A percentile compares a stretch with the other conserved stretches of the same genome.
Evolutionary conservation across 2,888 invertebrate genomes (phyloP).

Genomic region (Eilema sororculum): DNA sequence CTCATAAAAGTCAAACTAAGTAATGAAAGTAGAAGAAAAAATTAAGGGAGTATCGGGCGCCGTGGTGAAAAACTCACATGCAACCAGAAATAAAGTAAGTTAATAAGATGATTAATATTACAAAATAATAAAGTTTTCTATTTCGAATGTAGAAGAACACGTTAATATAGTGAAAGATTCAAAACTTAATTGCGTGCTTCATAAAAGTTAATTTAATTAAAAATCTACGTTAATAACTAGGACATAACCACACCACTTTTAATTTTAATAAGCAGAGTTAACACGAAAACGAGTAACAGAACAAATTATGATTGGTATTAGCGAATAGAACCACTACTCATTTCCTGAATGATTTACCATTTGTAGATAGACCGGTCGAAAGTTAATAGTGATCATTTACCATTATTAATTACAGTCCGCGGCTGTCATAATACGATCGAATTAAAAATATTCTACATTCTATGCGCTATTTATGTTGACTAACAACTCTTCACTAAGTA

Average conservation of each 20-base stretch:
- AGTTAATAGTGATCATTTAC: background rate
- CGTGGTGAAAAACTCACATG: background rate
- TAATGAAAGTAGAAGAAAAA: background rate
- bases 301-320: background rate
- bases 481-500: background rate
- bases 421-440: background rate
- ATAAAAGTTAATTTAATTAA: background rate
- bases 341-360: constrained; percentile 8
- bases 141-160: background rate
- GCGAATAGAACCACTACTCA: background rate
- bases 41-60: background rate
- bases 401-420: background rate
- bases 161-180: background rate
- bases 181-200: background rate
- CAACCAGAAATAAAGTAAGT: background rate
- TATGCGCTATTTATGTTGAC: background rate
- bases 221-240: background rate
- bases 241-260: background rate
- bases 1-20: background rate
- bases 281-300: background rate
- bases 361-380: constrained; percentile 2
- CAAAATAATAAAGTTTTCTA: no score
- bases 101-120: no score
- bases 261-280: background rate
- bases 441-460: constrained; percentile 6